Evolutionary conservation across 2,797 vertebrate species (phyloP).

Genomic region (Sciurus vulgaris): DNA sequence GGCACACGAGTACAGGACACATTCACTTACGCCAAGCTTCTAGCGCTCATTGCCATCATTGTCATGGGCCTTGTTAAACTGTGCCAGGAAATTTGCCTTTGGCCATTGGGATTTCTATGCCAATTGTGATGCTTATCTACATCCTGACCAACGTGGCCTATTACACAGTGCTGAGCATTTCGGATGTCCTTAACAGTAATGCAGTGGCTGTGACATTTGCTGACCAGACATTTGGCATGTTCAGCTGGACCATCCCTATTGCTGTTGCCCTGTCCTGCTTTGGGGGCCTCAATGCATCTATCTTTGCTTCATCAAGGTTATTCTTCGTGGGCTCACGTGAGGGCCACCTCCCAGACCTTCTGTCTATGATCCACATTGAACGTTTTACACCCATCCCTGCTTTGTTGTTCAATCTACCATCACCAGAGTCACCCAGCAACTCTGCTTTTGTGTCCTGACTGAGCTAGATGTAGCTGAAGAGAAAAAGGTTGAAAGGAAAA

Average conservation of each 20-base stretch:
- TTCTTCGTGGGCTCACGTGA: conserved; percentile 98
- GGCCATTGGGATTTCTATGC: conserved; percentile 98
- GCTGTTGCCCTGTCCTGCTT: conserved; percentile 98
- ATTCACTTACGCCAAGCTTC: too few relatives aligned
- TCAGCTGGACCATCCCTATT: conserved; percentile 96
- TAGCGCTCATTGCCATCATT: too few relatives aligned
- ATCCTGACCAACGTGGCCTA: conserved; percentile 98
- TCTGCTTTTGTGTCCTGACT: conserved; percentile 95
- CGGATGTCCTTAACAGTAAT: conserved; percentile 92
- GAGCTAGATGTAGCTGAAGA: conserved; percentile 92
- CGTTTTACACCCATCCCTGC: conserved; percentile 97
- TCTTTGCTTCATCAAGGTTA: conserved; percentile 96
- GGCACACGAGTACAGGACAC: too few relatives aligned
- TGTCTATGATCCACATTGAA: conserved; percentile 96
- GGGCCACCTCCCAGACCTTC: conserved; percentile 96
- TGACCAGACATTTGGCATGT: conserved; percentile 93
- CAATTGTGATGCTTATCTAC: conserved; percentile 96
- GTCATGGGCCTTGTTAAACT: too few relatives aligned
- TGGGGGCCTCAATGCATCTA: conserved; percentile 97
- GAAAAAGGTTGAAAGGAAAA: conserved; percentile 84
- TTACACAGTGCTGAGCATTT: conserved; percentile 94
- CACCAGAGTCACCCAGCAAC: conserved; percentile 92
- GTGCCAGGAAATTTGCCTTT: conserved; percentile 97
- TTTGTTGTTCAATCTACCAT: conserved; percentile 94
- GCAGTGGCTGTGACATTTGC: conserved; percentile 99